A percentile compares a stretch with the other conserved stretches of the same genome.
Evolutionary conservation across 2,797 vertebrate genomes (phyloP).

Genomic region (Salarias fasciatus): DNA sequence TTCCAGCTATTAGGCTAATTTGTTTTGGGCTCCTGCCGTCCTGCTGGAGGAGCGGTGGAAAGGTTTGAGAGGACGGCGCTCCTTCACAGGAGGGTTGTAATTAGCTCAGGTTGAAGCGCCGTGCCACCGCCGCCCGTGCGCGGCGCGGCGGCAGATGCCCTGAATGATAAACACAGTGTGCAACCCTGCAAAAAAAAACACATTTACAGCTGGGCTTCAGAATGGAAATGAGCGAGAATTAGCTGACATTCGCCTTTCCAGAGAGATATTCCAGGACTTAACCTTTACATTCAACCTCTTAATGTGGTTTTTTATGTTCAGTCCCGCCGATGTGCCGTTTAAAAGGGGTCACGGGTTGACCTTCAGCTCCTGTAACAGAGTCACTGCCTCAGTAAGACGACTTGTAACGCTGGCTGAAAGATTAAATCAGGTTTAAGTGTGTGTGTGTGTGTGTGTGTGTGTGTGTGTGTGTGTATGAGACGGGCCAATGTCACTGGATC

Average conservation of each 20-base stretch:
- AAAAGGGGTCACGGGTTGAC: conserved; percentile 47
- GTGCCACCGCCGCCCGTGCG: conserved; percentile 21
- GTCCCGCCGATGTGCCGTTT: conserved; percentile 35
- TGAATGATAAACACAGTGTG: conserved; percentile 46
- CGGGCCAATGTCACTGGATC: conserved; percentile 76
- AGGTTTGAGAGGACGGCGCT: conserved; percentile 29
- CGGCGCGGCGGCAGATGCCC: conserved; percentile 32
- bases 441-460: conserved; percentile 16
- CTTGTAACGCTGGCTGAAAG: conserved; percentile 30
- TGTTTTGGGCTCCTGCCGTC: conserved; percentile 58
- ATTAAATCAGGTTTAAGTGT: conserved; percentile 42
- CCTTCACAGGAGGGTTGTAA: conserved; percentile 58
- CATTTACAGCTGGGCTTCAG: conserved; percentile 30
- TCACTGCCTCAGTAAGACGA: conserved; percentile 46
- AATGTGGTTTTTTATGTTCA: conserved; percentile 34
- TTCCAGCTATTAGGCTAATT: conserved; percentile 70
- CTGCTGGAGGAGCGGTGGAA: conserved; percentile 33
- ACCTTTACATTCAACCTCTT: conserved; percentile 58
- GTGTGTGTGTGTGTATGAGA: conserved; percentile 29
- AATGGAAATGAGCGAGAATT: conserved; percentile 30
- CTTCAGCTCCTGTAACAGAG: conserved; percentile 50
- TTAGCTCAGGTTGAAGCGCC: conserved; percentile 54
- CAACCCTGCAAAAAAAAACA: conserved; percentile 3
- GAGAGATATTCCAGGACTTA: conserved; percentile 24
- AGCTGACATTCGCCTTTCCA: conserved; percentile 31